Conservation (phyloP, 2,113 vertebrate genomes). For the Mixornis gularis region DNA sequence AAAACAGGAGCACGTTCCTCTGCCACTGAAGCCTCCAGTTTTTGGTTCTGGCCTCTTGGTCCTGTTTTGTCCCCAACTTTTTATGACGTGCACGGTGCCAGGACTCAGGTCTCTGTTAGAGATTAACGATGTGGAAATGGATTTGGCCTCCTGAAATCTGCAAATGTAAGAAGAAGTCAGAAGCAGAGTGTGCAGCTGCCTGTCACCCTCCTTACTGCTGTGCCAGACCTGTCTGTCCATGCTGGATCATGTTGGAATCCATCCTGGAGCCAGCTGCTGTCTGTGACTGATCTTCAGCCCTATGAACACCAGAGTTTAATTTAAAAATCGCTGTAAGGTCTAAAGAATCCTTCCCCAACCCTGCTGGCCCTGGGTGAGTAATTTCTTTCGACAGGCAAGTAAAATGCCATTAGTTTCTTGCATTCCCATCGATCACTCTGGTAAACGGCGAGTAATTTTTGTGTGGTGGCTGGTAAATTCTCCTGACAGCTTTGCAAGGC, state of each 20-base stretch:
- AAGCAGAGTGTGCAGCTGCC: neutral
- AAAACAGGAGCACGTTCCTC: neutral
- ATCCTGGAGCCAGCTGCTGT: constrained; percentile 6
- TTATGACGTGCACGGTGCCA: neutral
- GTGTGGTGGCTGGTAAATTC: constrained; percentile 34
- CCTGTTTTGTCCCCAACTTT: neutral
- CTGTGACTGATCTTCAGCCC: neutral
- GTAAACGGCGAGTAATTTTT: neutral
- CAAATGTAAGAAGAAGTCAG: neutral
- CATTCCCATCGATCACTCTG: constrained; percentile 13
- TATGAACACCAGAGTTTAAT: neutral
- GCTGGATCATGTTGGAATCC: neutral
- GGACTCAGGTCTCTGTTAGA: neutral
- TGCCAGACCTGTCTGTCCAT: neutral
- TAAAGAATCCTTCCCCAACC: constrained; percentile 4
- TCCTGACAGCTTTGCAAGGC: constrained; percentile 35
- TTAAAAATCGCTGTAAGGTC: neutral
- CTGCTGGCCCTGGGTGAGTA: neutral
- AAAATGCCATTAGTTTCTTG: constrained; percentile 26
- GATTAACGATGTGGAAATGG: neutral
- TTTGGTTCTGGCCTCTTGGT: neutral
- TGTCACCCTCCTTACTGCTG: neutral
- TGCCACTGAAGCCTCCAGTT: neutral
- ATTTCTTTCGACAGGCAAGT: constrained; percentile 29
- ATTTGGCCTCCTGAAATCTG: neutral